phyloP scores from a whole-genome alignment of 2,113 vertebrate genomes.

The Lasiurus borealis region DNA sequence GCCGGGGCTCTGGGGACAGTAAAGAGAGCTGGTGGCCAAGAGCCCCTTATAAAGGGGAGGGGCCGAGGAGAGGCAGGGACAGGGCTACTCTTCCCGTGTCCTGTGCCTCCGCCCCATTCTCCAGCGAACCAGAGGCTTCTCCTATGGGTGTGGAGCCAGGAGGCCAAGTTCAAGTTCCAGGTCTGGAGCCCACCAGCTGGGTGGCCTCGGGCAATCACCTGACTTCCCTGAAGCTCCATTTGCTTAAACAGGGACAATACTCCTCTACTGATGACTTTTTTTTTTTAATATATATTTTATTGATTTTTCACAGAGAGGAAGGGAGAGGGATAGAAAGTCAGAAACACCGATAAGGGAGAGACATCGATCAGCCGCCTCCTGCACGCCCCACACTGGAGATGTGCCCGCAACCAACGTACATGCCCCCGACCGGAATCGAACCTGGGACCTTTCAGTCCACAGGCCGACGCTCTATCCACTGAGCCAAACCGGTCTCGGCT shows the following conservation, averaged over 20 bases:
- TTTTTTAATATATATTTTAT: no score
- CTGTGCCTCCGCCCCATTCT: accelerated
- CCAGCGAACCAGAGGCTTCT: not conserved
- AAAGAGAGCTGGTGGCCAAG: not conserved
- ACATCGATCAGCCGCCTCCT: no score
- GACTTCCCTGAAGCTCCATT: not conserved
- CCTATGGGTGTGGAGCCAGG: not conserved
- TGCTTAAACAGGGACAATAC: not conserved
- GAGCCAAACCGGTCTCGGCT: no score
- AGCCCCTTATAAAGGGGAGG: not conserved
- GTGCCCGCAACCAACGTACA: no score
- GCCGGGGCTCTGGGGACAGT: not conserved
- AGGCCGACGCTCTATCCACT: no score
- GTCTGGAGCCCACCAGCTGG: not conserved
- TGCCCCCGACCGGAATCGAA: no score
- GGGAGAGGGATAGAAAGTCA: no score
- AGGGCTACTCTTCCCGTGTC: not conserved
- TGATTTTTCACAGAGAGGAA: no score
- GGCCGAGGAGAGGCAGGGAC: no score
- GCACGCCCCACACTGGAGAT: no score
- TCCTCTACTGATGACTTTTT: not conserved
- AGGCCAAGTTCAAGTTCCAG: not conserved
- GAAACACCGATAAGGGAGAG: no score
- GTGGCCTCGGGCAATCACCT: not conserved
- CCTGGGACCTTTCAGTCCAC: no score